Evolutionary conservation across 2,888 invertebrate species (phyloP), one percentile per base, ranked within the genome.

Genomic region (Scaptomyza tumidula): DNA sequence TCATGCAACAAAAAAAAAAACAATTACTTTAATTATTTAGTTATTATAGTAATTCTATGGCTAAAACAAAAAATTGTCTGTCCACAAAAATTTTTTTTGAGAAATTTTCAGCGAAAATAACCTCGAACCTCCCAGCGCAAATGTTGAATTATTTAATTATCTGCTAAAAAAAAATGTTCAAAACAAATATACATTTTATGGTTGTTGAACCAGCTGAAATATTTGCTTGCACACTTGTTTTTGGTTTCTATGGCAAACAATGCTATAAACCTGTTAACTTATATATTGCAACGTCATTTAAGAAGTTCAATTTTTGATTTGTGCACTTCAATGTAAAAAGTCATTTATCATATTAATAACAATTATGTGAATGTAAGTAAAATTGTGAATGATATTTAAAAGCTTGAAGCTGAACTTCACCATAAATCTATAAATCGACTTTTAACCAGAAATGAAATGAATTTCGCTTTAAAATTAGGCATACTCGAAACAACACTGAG

Each of bases 121-220:
- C 29, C n/a, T 5, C 10, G 10, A 13, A 9, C 19, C 9, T n/a
- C 6, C n/a, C 24, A 11, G 31, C 31, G 0, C 3, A n/a, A 10
- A 19, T 5, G 10, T 45, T 7, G 1, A 29, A 31, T 19, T 31
- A 24, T 31, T 54, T 31, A 13, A 19, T 14, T 24, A 31, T 53
- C 0, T n/a, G 2, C 13, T 11, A 29, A 16, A 19, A 2, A n/a
- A 6, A 41, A 49, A 10, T 6, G 16, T 41, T 3, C 0, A 31
- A 13, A 16, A 10, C 41, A 41, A 41, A 41, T 39, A 14, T 5
- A 9, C 43, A 35, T 14, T 54, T 55, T 19, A 57, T 54, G 19
- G 48, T 49, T 67, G 50, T 57, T 44, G 37, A 39, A 39, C 43
- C 43, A 67, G 52, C 57, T 67, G 46, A 37, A 31, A 54, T 14